A percentile compares a stretch with the other conserved stretches of the same genome.
Evolutionary conservation across 1,140 invertebrate species (phyloP).

Genomic region (Pollicipes pollicipes): DNA sequence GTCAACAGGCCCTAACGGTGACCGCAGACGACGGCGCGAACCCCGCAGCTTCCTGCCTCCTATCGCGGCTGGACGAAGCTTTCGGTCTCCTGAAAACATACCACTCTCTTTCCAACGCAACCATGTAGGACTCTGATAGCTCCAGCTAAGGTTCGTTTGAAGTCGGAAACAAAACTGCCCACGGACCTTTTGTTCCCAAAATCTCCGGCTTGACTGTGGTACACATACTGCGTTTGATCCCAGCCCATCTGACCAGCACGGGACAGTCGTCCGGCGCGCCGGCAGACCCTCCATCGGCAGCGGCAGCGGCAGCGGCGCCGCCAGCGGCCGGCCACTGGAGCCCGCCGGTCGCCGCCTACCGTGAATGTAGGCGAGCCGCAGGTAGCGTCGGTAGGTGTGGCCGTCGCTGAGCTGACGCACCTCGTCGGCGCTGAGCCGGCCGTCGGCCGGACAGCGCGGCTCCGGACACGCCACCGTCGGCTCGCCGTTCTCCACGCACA

Average conservation of each 20-base stretch:
- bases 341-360: slow-evolving; percentile 37
- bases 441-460: slow-evolving; percentile 60
- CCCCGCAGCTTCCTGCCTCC: too few relatives aligned
- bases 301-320: not conserved
- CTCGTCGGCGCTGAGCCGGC: slow-evolving; percentile 55
- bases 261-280: too few relatives aligned
- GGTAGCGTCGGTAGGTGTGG: slow-evolving; percentile 62
- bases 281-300: too few relatives aligned
- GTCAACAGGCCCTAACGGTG: too few relatives aligned
- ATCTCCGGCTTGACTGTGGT: not conserved
- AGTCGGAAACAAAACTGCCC: too few relatives aligned
- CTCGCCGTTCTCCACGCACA: slow-evolving; percentile 77
- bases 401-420: slow-evolving; percentile 56
- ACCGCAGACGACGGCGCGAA: too few relatives aligned
- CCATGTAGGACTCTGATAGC: too few relatives aligned
- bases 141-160: too few relatives aligned
- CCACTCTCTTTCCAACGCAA: too few relatives aligned
- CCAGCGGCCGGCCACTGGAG: slow-evolving; percentile 9
- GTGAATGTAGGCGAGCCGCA: slow-evolving; percentile 68
- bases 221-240: not conserved
- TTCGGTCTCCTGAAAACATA: too few relatives aligned
- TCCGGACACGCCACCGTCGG: slow-evolving; percentile 88
- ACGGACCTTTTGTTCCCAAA: too few relatives aligned
- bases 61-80: too few relatives aligned
- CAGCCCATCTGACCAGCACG: not conserved